Evolutionary conservation across 2,113 vertebrate species (phyloP).

Genomic region (Tursiops truncatus): DNA sequence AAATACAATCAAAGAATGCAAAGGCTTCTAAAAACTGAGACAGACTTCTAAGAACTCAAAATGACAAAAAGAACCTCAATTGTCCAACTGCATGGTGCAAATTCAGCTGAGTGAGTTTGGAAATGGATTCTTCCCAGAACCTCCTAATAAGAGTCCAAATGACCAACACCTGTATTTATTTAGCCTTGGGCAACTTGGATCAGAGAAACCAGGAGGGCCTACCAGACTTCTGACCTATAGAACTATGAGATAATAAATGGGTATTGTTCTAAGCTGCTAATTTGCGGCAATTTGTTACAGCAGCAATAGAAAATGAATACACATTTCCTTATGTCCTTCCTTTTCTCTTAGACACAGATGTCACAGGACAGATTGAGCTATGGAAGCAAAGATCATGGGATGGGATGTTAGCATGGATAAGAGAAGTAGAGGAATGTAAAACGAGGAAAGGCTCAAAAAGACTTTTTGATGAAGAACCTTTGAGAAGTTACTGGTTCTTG

Average conservation of each 20-base stretch:
- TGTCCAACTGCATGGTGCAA: not conserved
- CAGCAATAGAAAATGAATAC: not conserved
- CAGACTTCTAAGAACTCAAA: not conserved
- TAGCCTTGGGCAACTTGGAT: not conserved
- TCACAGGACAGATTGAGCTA: not conserved
- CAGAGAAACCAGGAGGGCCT: not conserved
- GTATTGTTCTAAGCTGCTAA: not conserved
- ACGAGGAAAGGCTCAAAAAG: not conserved
- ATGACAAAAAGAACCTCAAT: not conserved
- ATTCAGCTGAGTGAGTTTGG: not conserved
- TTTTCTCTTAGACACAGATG: not conserved
- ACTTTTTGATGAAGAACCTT: not conserved
- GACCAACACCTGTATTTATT: not conserved
- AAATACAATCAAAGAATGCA: not conserved
- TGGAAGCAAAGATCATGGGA: not conserved
- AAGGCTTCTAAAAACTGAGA: not conserved
- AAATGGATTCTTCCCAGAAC: not conserved
- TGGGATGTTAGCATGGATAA: not conserved
- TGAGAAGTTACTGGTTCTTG: not conserved
- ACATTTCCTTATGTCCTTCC: not conserved
- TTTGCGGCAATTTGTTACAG: not conserved
- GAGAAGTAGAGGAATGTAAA: not conserved
- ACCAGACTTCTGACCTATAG: not conserved
- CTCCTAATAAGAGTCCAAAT: not conserved
- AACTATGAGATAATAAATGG: not conserved